These are phyloP conservation scores for Lacerta bilineata DNA, from an alignment of 2,797 vertebrate species.

Conservation along the genomic window DNA sequence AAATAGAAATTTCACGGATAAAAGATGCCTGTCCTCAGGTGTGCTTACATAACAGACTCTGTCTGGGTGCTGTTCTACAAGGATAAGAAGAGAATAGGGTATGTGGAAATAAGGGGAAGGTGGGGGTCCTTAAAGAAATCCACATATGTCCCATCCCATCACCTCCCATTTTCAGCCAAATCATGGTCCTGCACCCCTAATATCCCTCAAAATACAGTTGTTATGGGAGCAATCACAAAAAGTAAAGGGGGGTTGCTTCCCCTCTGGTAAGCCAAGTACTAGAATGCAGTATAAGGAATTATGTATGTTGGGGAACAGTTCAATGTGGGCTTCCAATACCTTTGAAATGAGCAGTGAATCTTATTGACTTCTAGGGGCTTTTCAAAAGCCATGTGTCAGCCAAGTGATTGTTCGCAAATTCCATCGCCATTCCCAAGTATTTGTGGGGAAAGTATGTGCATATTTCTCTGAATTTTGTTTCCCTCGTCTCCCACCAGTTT, in stretches of 20 bases:
- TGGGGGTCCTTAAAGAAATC: not conserved
- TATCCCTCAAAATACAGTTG: not conserved
- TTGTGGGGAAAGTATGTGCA: not conserved
- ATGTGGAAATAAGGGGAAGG: not conserved
- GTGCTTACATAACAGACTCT: not conserved
- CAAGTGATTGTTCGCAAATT: not conserved
- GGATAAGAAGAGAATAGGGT: not conserved
- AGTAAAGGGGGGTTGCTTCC: not conserved
- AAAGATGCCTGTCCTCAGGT: not conserved
- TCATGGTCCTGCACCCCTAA: not conserved
- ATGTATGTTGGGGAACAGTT: not conserved
- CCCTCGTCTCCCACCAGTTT: conserved; percentile 51
- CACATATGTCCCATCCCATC: not conserved
- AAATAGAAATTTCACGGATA: not conserved
- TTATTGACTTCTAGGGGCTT: not conserved
- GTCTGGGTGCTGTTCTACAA: not conserved
- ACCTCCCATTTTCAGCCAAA: not conserved
- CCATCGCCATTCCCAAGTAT: not conserved
- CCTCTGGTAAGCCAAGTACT: not conserved
- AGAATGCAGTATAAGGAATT: not conserved
- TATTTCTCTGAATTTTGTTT: conserved; percentile 39
- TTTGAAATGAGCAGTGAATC: not conserved
- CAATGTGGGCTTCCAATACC: not conserved
- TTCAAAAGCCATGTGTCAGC: not conserved
- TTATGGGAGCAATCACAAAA: not conserved